Evolutionary conservation across 1,140 invertebrate genomes (phyloP).

Genomic region (Cyclargus thomasi): DNA sequence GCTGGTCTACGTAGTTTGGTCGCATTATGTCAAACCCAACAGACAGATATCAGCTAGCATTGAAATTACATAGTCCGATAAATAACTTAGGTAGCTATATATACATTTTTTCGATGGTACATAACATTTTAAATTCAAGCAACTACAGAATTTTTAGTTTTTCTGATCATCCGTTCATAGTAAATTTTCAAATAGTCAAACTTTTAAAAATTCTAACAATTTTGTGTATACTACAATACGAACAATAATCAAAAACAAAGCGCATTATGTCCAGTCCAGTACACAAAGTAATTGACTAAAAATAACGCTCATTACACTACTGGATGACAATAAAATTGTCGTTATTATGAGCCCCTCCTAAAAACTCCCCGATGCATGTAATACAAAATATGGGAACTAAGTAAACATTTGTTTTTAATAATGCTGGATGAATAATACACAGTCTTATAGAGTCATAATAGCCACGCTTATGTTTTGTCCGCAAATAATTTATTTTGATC

Average conservation of each 20-base stretch:
- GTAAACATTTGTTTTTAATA: background rate
- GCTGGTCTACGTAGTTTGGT: too few species aligned
- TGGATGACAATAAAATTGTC: conserved; percentile 3
- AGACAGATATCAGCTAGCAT: too few species aligned
- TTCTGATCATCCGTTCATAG: too few species aligned
- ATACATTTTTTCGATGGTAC: too few species aligned
- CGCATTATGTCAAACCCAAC: too few species aligned
- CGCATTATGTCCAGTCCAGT: background rate
- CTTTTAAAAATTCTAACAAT: too few species aligned
- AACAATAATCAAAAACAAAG: background rate
- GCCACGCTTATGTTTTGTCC: background rate
- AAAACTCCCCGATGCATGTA: conserved; percentile 2
- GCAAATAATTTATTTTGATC: background rate
- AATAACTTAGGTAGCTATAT: too few species aligned
- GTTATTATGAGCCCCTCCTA: background rate
- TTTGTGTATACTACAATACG: background rate
- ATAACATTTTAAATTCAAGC: too few species aligned
- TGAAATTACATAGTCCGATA: too few species aligned
- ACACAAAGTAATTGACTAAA: conserved; percentile 5
- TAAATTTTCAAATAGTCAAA: too few species aligned
- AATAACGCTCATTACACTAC: conserved; percentile 7
- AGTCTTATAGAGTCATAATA: background rate
- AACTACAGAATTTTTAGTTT: too few species aligned
- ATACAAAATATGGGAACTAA: conserved; percentile 1
- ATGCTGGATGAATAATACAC: background rate